Conservation (phyloP, 1,140 invertebrate species). For the Chelonus insularis region DNA sequence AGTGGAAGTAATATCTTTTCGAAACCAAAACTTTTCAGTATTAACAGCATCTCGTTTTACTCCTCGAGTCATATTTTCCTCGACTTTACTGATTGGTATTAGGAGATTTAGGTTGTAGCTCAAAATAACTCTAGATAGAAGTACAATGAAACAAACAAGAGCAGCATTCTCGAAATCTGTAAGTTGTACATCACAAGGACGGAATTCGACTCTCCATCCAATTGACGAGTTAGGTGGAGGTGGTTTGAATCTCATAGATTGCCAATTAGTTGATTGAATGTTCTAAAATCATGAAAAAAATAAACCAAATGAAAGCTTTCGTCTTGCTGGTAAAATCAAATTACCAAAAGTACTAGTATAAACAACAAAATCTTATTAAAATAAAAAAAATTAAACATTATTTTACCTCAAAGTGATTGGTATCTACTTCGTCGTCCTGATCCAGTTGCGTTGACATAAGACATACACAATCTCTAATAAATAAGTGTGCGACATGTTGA, state of each 20-base stretch:
- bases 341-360: not conserved
- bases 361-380: not conserved
- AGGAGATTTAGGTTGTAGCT: constrained; percentile 96
- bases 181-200: constrained; percentile 97
- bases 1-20: constrained; percentile 73
- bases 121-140: constrained; percentile 94
- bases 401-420: constrained; percentile 96
- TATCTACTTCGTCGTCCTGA: constrained; percentile 91
- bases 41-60: constrained; percentile 87
- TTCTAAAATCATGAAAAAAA: constrained; percentile 69
- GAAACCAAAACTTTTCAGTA: constrained; percentile 89
- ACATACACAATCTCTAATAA: constrained; percentile 96
- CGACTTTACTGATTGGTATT: constrained; percentile 97
- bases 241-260: constrained; percentile 99
- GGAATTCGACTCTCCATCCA: constrained; percentile 99
- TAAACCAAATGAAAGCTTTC: no score
- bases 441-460: constrained; percentile 95
- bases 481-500: constrained; percentile 96
- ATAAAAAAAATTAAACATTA: constrained; percentile 8
- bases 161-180: constrained; percentile 99
- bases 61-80: constrained; percentile 96
- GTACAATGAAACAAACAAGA: constrained; percentile 96
- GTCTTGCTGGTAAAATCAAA: no score
- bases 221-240: constrained; percentile 93
- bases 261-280: constrained; percentile 99